These are phyloP conservation scores for Sebastes itinus DNA, from an alignment of 2,797 vertebrate species.

Conservation along the genomic window DNA sequence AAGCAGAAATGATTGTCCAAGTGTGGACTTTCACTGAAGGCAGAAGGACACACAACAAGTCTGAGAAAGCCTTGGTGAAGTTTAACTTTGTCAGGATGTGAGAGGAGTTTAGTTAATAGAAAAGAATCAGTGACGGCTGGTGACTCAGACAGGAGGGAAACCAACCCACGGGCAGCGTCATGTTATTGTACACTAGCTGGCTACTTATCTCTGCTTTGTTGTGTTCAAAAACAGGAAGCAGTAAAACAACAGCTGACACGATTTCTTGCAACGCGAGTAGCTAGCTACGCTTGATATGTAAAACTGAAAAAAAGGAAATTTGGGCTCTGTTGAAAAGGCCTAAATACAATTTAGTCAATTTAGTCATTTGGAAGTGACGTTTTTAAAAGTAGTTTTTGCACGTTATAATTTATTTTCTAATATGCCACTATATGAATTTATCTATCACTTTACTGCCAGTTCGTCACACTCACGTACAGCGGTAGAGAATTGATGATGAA, in stretches of 20 bases:
- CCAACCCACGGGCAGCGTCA: not conserved
- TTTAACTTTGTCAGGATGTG: not conserved
- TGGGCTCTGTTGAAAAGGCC: no score
- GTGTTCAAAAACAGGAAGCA: not conserved
- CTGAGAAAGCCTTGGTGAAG: not conserved
- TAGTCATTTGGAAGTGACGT: no score
- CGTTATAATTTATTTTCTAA: no score
- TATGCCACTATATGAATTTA: no score
- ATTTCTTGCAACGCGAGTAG: no score
- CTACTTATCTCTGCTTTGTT: not conserved
- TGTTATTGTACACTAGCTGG: not conserved
- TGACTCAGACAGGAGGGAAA: not conserved
- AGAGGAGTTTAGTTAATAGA: not conserved
- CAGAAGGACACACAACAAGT: not conserved
- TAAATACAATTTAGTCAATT: no score
- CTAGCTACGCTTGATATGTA: no score
- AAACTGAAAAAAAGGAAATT: no score
- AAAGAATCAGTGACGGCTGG: not conserved
- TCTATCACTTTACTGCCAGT: not conserved
- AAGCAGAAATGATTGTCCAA: not conserved
- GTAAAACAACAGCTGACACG: not conserved
- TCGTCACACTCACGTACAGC: not conserved
- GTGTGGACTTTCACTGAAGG: not conserved
- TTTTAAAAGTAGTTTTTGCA: no score
- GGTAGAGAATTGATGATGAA: not conserved